Percentiles rank a stretch among this genome's conserved stretches.
These are phyloP conservation scores for Vireo griseus DNA, from an alignment of 2,797 vertebrate species.

Conservation along the genomic window DNA sequence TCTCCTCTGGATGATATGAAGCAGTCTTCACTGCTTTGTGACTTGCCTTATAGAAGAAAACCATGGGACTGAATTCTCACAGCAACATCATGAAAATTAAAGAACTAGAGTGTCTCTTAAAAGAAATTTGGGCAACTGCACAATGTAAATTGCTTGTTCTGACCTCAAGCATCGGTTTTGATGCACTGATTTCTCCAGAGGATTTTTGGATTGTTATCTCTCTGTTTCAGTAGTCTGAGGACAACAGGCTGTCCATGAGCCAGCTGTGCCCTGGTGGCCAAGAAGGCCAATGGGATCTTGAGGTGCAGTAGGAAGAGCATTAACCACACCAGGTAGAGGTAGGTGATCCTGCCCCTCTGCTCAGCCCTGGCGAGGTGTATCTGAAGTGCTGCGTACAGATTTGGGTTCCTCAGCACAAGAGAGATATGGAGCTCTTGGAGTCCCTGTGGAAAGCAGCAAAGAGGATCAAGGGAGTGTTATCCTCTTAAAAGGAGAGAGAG, in stretches of 20 bases:
- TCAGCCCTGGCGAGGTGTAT: neutral
- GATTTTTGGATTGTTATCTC: neutral
- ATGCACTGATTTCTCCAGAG: neutral
- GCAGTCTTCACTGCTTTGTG: neutral
- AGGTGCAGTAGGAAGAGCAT: neutral
- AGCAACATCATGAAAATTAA: neutral
- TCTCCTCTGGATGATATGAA: neutral
- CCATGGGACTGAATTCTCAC: neutral
- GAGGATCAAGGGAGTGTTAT: neutral
- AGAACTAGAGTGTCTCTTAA: neutral
- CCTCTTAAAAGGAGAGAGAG: fast-evolving
- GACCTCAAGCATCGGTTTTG: neutral
- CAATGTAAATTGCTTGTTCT: neutral
- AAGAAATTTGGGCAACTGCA: neutral
- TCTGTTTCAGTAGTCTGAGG: neutral
- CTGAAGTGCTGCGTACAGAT: neutral
- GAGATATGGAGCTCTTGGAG: neutral
- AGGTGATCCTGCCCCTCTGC: neutral
- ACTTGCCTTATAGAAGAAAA: neutral
- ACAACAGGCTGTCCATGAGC: neutral
- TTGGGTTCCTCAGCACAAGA: neutral
- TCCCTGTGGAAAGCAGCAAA: neutral
- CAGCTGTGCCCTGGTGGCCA: neutral
- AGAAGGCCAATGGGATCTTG: fast-evolving
- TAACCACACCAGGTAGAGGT: fast-evolving